Conservation (phyloP, 2,797 vertebrate genomes). For the Anas bahamensis region DNA sequence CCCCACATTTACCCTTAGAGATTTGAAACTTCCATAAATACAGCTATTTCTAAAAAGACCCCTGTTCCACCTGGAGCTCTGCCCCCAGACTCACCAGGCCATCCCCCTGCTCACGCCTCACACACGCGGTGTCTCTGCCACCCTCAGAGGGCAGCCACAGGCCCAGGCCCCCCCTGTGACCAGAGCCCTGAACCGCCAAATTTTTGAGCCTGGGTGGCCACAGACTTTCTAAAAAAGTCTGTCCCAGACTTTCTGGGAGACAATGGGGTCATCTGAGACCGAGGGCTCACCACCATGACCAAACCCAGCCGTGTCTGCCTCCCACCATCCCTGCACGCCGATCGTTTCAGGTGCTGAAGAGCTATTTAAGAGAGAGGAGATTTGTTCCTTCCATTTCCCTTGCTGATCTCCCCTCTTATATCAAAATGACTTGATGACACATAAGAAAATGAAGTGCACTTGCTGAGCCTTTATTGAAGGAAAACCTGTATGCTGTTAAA, state of each 20-base stretch:
- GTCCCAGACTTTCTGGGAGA: no score
- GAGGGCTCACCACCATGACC: rapidly evolving
- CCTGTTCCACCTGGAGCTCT: not conserved
- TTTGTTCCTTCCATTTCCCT: not conserved
- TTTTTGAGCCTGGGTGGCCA: no score
- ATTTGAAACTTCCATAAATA: not conserved
- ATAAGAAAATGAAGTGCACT: not conserved
- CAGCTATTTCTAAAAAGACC: not conserved
- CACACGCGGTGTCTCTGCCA: no score
- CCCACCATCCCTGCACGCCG: not conserved
- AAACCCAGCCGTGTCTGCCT: not conserved
- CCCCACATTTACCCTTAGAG: not conserved
- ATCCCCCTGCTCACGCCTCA: no score
- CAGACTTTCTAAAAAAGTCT: no score
- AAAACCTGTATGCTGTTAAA: not conserved
- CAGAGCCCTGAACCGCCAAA: no score
- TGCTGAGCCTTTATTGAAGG: not conserved
- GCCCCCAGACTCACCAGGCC: no score
- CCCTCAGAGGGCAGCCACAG: no score
- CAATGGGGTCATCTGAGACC: not conserved
- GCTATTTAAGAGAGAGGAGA: not conserved
- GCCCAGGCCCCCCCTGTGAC: no score
- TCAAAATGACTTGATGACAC: not conserved
- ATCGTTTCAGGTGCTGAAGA: not conserved
- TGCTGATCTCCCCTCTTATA: not conserved